phyloP scores from a whole-genome alignment of 2,113 vertebrate species.

The Strigops habroptila region DNA sequence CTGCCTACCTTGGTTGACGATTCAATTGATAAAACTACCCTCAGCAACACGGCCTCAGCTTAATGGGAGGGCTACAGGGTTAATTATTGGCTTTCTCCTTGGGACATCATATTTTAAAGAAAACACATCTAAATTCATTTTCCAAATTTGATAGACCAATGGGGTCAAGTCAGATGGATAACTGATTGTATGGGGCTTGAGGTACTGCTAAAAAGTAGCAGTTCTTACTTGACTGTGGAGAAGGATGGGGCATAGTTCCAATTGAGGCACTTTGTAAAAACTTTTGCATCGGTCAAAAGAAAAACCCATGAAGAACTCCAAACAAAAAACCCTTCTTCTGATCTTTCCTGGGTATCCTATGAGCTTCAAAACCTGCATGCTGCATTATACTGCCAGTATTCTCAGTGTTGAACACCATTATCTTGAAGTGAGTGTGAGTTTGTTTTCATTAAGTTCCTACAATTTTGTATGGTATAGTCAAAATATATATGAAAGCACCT shows the following conservation, averaged over 20 bases:
- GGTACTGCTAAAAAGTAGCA: background rate
- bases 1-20: background rate
- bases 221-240: background rate
- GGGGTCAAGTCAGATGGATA: background rate
- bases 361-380: background rate
- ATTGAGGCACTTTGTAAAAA: background rate
- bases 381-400: background rate
- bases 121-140: background rate
- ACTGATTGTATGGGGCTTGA: background rate
- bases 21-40: background rate
- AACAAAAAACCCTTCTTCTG: background rate
- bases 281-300: background rate
- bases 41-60: background rate
- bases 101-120: background rate
- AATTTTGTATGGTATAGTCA: background rate
- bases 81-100: background rate
- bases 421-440: background rate
- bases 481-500: background rate
- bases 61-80: background rate
- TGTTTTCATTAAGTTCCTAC: background rate
- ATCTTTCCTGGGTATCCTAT: background rate
- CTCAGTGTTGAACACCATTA: background rate
- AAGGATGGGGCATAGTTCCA: background rate
- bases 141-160: background rate
- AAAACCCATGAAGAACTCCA: background rate